A percentile compares a stretch with the other conserved stretches of the same genome.
These are phyloP conservation scores for Glaucopsyche alexis DNA, from an alignment of 2,888 invertebrate genomes.

Conservation along the genomic window DNA sequence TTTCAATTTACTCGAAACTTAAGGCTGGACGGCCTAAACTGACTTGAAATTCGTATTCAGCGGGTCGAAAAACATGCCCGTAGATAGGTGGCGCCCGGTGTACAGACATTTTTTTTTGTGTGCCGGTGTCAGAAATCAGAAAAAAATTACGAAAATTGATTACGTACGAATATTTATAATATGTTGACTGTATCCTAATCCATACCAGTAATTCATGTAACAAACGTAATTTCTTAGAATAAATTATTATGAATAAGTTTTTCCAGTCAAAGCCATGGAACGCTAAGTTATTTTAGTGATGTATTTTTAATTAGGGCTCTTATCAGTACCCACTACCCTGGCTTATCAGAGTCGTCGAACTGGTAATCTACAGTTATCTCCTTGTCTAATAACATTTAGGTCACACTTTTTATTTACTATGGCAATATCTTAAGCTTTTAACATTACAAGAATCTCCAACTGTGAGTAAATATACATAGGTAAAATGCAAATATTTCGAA, in stretches of 20 bases:
- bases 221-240: not conserved
- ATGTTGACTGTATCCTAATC: no score
- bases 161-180: no score
- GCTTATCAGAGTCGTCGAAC: constrained; percentile 66
- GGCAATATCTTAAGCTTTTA: not conserved
- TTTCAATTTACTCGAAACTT: no score
- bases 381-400: constrained; percentile 56
- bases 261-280: not conserved
- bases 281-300: constrained; percentile 34
- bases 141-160: no score
- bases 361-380: constrained; percentile 57
- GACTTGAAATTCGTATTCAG: no score
- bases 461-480: not conserved
- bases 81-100: no score
- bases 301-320: constrained; percentile 43
- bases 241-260: not conserved
- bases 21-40: no score
- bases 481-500: no score
- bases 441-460: not conserved
- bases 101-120: no score
- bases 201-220: not conserved
- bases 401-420: constrained; percentile 44
- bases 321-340: constrained; percentile 57
- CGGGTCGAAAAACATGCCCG: no score
- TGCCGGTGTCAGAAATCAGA: no score